These are phyloP conservation scores for Bombus superbus DNA, from an alignment of 1,140 invertebrate genomes.

Conservation along the genomic window DNA sequence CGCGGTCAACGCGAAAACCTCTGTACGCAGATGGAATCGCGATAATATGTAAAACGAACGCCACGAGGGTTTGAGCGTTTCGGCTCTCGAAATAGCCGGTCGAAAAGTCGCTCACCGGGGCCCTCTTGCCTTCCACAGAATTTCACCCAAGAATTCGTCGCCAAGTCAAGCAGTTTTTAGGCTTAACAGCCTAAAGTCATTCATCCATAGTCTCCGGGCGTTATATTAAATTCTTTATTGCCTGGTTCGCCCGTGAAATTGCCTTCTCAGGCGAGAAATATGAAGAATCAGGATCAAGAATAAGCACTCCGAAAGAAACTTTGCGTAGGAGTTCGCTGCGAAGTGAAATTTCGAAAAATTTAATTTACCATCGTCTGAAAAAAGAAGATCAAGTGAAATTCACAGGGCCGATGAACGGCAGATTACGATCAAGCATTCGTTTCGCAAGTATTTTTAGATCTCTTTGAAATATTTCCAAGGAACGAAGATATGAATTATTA, in stretches of 20 bases:
- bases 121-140: background rate
- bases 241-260: background rate
- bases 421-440: no score
- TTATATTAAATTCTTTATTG: constrained; percentile 27
- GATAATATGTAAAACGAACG: constrained; percentile 10
- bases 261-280: background rate
- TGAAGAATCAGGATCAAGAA: background rate
- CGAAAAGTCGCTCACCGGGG: background rate
- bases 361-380: background rate
- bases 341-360: background rate
- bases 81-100: constrained; percentile 9
- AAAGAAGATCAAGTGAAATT: background rate
- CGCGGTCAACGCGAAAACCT: constrained; percentile 1
- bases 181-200: background rate
- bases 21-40: constrained; percentile 13
- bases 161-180: background rate
- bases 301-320: background rate
- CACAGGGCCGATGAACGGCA: background rate
- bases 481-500: background rate
- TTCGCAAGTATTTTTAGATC: background rate
- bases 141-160: background rate
- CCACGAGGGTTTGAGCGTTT: background rate
- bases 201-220: background rate
- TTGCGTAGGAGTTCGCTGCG: background rate
- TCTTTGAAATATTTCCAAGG: background rate